These are phyloP conservation scores for Edolisoma coerulescens DNA, from an alignment of 2,113 vertebrate genomes.

Conservation along the genomic window DNA sequence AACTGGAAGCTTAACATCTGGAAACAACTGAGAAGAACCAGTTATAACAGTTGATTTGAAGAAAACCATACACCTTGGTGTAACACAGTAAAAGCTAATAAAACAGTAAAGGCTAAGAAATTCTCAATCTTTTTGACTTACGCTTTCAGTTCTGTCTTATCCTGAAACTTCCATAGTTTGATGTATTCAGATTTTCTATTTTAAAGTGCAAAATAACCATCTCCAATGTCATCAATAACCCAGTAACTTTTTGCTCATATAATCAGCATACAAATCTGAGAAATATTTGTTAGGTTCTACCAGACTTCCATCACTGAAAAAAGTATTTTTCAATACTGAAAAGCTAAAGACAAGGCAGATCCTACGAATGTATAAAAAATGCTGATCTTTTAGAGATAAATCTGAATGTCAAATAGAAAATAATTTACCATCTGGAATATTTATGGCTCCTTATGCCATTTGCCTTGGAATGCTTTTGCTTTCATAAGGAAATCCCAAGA, in stretches of 20 bases:
- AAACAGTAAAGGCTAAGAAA: background rate
- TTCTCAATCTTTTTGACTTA: background rate
- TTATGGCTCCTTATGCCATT: background rate
- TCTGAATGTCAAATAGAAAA: background rate
- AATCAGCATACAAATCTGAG: background rate
- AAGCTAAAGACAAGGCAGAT: background rate
- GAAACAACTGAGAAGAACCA: background rate
- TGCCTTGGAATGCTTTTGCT: conserved; percentile 19
- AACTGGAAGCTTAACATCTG: background rate
- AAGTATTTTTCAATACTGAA: background rate
- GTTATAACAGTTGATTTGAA: background rate
- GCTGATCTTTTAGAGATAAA: background rate
- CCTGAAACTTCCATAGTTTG: background rate
- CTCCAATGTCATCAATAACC: background rate
- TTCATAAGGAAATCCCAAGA: background rate
- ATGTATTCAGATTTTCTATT: background rate
- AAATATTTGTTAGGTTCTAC: background rate
- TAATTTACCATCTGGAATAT: conserved; percentile 4
- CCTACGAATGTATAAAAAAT: background rate
- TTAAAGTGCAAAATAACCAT: background rate
- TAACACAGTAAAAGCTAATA: background rate
- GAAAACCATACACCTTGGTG: background rate
- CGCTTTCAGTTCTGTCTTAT: background rate
- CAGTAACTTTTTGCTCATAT: background rate
- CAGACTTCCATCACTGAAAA: background rate